A percentile compares a stretch with the other conserved stretches of the same genome.
These are phyloP conservation scores for Drosophila ficusphila DNA, from an alignment of 1,140 invertebrate species.

Conservation along the genomic window DNA sequence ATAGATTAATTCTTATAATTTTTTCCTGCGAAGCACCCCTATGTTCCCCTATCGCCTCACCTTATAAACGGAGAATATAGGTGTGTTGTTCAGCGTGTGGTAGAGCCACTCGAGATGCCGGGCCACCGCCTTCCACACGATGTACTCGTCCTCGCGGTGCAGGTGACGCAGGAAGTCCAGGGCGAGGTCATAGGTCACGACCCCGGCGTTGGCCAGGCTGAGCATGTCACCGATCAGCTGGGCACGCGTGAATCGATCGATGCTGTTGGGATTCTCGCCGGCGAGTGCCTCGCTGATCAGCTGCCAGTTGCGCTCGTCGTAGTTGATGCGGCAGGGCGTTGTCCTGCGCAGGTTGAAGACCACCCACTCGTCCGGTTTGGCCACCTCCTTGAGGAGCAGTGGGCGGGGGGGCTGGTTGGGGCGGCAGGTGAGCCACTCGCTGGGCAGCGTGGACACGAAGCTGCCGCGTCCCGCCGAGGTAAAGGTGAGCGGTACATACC, in stretches of 20 bases:
- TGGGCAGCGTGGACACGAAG: not conserved
- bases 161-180: not conserved
- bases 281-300: not conserved
- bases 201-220: not conserved
- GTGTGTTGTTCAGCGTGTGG: not conserved
- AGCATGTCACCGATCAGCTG: slow-evolving; percentile 5
- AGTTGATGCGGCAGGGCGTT: slow-evolving; percentile 6
- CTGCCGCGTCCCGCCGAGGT: not conserved
- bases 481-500: slow-evolving; percentile 6
- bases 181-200: slow-evolving; percentile 3
- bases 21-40: too few species aligned
- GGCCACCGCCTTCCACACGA: slow-evolving; percentile 5
- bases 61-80: not conserved
- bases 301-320: slow-evolving; percentile 12
- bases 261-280: not conserved
- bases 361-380: not conserved
- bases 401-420: not conserved
- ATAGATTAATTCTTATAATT: too few species aligned
- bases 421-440: slow-evolving; percentile 3
- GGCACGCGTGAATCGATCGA: slow-evolving; percentile 1
- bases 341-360: not conserved
- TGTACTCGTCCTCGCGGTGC: not conserved
- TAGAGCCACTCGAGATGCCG: not conserved
- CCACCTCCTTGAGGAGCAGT: not conserved
- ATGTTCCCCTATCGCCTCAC: too few species aligned